Percentiles rank a stretch among this genome's conserved stretches.
Conservation (phyloP, 2,797 vertebrate species). For the Acanthurus lineatus region DNA sequence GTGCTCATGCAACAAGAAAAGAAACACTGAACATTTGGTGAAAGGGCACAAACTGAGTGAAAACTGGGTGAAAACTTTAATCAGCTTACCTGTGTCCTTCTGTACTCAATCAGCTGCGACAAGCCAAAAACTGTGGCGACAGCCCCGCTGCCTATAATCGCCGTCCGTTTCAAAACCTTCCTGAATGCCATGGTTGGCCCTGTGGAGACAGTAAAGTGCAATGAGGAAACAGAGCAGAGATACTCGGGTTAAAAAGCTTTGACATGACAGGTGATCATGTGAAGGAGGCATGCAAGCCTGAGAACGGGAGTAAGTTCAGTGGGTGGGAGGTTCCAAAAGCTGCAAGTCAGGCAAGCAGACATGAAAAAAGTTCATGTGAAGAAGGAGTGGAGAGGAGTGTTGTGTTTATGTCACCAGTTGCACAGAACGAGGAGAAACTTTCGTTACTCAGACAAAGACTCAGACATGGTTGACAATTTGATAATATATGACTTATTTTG, state of each 20-base stretch:
- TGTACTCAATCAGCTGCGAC: conserved; percentile 92
- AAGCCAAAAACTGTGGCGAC: conserved; percentile 90
- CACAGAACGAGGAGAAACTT: background rate
- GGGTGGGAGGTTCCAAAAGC: conserved; percentile 19
- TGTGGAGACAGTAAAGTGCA: conserved; percentile 29
- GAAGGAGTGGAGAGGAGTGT: background rate
- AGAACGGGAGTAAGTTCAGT: background rate
- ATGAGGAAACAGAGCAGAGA: conserved; percentile 10
- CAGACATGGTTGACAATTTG: background rate
- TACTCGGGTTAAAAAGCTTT: background rate
- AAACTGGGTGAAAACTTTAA: background rate
- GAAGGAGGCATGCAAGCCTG: conserved; percentile 20
- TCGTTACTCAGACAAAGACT: background rate
- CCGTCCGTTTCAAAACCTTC: conserved; percentile 90
- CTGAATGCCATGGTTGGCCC: conserved; percentile 93
- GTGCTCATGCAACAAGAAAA: conserved; percentile 3
- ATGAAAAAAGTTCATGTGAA: background rate
- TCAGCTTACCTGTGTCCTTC: conserved; percentile 86
- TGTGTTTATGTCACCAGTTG: background rate
- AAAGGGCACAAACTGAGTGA: background rate
- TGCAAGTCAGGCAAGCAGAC: background rate
- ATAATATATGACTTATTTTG: background rate
- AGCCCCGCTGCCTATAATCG: conserved; percentile 90
- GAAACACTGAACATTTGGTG: background rate
- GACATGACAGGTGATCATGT: conserved; percentile 23